Base-by-base conservation (phyloP, 2,888 invertebrate species). In the Neocrepidodera transversa region DNA sequence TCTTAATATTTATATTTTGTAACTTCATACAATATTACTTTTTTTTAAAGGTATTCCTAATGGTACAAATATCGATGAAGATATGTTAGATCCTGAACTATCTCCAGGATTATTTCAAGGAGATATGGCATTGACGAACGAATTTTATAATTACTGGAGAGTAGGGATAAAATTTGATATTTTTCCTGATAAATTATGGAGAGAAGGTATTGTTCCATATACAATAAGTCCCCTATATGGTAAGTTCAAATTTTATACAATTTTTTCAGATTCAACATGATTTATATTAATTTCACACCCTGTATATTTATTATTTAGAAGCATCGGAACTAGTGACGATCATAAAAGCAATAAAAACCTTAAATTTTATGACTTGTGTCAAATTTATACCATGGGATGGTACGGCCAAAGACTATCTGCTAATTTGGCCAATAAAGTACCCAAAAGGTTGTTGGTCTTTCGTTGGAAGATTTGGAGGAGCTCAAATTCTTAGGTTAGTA, bases 381-480 rank as follows among this genome's bases (percentile, higher is more conserved):
- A 80, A 82, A 56, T 87, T 88, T 68, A 80, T 85, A 6, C 87
- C 87, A 0, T 88, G 86, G 83, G 82, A 88, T 69, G 87, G 87
- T 0, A 83, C 83, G 63, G 76, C 77, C 5, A 84, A 85, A 58
- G 88, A 88, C 69, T 88, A 86, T 67, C 73, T 88, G 8, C 74
- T 87, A 2, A 87, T 88, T 43, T 86, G 86, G 83, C 87, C 88
- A 0, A 84, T 86, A 23, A 84, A 87, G 67, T 85, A 84, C 64
- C 88, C 88, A 0, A 81, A 83, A 66, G 85, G 91, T 10, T 92
- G 91, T 74, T 91, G 89, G 85, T 91, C 91, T 0, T 89, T 86
- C 70, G 88, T 92, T 1, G 92, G 92, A n/a, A 81, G 85, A 68
- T 84, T 84, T 36, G 91, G 92, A 0, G 91, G 91, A 0, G 83